These are phyloP conservation scores for Therioaphis trifolii DNA, from an alignment of 2,888 invertebrate species.

Conservation along the genomic window DNA sequence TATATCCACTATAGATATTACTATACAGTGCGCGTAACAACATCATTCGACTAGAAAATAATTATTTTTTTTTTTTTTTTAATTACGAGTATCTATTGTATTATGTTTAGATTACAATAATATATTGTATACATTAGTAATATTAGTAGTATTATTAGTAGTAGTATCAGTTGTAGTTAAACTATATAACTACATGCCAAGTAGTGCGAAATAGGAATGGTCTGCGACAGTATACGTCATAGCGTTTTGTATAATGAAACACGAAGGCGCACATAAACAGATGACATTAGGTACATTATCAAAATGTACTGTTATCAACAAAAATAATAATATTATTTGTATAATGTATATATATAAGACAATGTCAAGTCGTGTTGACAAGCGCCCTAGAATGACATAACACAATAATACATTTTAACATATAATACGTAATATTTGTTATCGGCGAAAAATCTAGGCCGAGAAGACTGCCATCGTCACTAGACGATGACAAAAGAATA, in stretches of 20 bases:
- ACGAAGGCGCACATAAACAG: too few species aligned
- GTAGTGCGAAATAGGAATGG: constrained; percentile 22
- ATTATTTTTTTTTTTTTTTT: background rate
- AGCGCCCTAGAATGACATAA: too few species aligned
- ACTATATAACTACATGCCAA: constrained; percentile 12
- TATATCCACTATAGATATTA: constrained; percentile 18
- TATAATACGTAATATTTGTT: too few species aligned
- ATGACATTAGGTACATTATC: too few species aligned
- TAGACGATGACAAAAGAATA: background rate
- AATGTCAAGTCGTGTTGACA: too few species aligned
- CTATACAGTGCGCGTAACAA: background rate
- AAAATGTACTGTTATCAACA: too few species aligned
- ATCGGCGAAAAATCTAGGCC: too few species aligned
- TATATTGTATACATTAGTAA: background rate
- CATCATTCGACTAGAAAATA: constrained; percentile 35
- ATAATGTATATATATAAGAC: too few species aligned
- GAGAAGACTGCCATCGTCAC: too few species aligned
- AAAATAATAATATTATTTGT: too few species aligned
- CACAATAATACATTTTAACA: too few species aligned
- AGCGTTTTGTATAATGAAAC: too few species aligned
- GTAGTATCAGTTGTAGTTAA: background rate
- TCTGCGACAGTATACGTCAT: constrained; percentile 1
- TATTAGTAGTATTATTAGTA: background rate
- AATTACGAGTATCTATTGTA: background rate
- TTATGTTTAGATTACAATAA: background rate